These are phyloP conservation scores for Solea senegalensis DNA, from an alignment of 2,113 vertebrate species.

Conservation along the genomic window DNA sequence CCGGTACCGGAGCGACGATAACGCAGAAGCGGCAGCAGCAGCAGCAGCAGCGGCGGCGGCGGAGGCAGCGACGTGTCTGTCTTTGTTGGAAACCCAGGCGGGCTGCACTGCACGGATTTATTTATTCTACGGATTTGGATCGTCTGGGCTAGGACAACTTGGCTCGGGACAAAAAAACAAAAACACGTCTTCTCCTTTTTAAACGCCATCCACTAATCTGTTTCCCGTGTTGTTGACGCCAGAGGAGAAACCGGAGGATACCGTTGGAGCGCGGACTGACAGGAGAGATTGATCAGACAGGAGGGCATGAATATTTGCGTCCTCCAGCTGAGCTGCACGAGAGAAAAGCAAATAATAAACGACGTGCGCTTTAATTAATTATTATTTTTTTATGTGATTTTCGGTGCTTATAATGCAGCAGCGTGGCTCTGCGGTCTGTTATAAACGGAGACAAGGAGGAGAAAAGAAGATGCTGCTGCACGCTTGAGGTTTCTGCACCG, in stretches of 20 bases:
- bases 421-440: constrained; percentile 33
- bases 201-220: constrained; percentile 49
- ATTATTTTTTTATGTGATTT: constrained; percentile 23
- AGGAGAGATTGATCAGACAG: constrained; percentile 7
- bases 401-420: constrained; percentile 35
- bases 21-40: constrained; percentile 37
- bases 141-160: constrained; percentile 59
- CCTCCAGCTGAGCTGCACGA: constrained; percentile 42
- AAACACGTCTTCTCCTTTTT: constrained; percentile 24
- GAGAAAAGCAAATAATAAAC: constrained; percentile 27
- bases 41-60: constrained; percentile 36
- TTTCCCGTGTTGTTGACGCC: constrained; percentile 70
- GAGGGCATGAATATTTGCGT: constrained; percentile 60
- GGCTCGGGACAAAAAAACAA: constrained; percentile 53
- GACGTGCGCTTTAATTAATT: background rate
- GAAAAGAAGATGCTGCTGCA: constrained; percentile 35
- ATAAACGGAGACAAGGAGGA: constrained; percentile 22
- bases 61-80: constrained; percentile 32
- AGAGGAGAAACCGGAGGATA: constrained; percentile 33
- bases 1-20: constrained; percentile 47
- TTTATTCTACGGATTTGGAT: constrained; percentile 48
- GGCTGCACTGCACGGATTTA: constrained; percentile 51
- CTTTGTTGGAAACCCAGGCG: constrained; percentile 46
- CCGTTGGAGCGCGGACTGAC: constrained; percentile 55
- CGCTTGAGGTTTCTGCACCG: constrained; percentile 42